Evolutionary conservation across 2,888 invertebrate species (phyloP), one percentile per base, ranked within the genome.

Genomic region (Leucoptera coffeella): DNA sequence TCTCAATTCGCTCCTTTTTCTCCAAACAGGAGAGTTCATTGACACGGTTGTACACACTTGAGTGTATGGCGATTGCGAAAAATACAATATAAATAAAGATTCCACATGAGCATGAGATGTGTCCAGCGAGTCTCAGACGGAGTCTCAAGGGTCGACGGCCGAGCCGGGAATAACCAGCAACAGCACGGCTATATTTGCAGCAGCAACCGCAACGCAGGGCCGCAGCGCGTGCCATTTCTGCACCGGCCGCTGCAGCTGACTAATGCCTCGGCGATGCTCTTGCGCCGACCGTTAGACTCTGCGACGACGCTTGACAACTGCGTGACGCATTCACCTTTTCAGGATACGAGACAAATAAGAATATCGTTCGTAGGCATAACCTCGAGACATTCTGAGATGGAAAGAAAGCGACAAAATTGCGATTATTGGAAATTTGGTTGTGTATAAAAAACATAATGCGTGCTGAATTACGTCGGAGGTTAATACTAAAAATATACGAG

Each of bases 221-320:
- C 45, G 40, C 52, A 45, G 47, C 55, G 64, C 67, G 65, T 64
- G 67, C 65, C 67, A 65, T 65, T 65, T 67, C 60, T 65, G 65
- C 67, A 64, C 48, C 61, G 62, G 58, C 61, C 65, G 56, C 62
- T 65, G 67, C 67, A 67, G 65, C 64, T 67, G 67, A 69, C 60
- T 67, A 69, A 69, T 69, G 60, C 48, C 62, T 64, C 64, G 65
- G 62, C 64, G 67, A 67, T 65, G 62, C 54, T 59, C 64, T 58
- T 55, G 49, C n/a, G n/a, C n/a, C n/a, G n/a, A n/a, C n/a, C n/a
- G 42, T 52, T 47, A 65, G 65, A 65, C 65, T 50, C 49, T 42
- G 43, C 45, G 65, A 50, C 61, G 62, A 14, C 25, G 15, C 43
- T 43, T 38, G 41, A 36, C 32, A 29, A 32, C 35, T 35, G 30